phyloP scores from a whole-genome alignment of 2,797 vertebrate genomes.

The Arctocebus calabarensis region DNA sequence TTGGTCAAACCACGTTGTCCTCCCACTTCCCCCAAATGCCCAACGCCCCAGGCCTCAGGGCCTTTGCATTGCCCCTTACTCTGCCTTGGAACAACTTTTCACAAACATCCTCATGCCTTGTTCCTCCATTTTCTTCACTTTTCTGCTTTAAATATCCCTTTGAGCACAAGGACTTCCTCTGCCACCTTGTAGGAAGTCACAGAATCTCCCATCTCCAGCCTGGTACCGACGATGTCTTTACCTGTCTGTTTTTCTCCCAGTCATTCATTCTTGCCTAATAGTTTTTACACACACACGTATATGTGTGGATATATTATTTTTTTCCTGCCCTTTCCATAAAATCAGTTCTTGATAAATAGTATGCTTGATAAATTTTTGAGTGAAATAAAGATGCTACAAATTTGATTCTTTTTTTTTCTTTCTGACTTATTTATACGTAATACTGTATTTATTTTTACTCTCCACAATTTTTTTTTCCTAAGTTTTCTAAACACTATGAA shows the following conservation, averaged over 20 bases:
- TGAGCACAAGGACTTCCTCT: neutral
- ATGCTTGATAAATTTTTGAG: neutral
- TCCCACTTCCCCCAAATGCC: rapidly evolving
- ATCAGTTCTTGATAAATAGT: neutral
- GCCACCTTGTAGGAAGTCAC: neutral
- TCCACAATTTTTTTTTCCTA: neutral
- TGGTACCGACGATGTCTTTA: neutral
- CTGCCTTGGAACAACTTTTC: rapidly evolving
- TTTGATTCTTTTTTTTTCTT: neutral
- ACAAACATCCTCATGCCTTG: neutral
- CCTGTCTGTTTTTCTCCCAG: neutral
- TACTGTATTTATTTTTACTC: neutral
- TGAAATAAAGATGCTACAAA: neutral
- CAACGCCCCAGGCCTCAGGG: neutral
- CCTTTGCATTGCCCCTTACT: neutral
- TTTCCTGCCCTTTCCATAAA: neutral
- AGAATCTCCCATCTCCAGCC: neutral
- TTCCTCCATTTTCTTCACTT: neutral
- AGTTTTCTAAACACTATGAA: neutral
- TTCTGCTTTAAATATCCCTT: neutral
- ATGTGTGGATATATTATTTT: neutral
- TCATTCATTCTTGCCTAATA: neutral
- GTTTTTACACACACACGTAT: neutral
- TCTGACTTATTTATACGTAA: neutral
- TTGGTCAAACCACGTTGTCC: rapidly evolving